These are phyloP conservation scores for Sparus aurata DNA, from an alignment of 2,797 vertebrate species.

Conservation along the genomic window DNA sequence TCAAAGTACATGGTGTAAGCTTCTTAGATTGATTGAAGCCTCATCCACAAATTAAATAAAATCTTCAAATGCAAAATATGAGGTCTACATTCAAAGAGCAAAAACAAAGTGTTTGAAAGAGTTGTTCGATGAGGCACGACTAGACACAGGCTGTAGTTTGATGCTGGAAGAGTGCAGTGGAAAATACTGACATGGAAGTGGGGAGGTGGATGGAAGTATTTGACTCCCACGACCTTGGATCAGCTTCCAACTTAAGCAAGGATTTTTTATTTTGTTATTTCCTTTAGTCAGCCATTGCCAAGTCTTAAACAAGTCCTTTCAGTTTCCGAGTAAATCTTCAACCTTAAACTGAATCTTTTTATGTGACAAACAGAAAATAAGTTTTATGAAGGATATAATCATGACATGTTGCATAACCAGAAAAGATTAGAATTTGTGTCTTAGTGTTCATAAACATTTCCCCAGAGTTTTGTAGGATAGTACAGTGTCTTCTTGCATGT, in stretches of 20 bases:
- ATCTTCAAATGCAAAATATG: background rate
- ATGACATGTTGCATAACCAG: background rate
- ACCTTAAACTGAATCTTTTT: background rate
- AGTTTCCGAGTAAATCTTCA: background rate
- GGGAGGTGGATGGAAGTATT: constrained; percentile 36
- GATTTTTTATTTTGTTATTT: background rate
- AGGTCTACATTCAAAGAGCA: background rate
- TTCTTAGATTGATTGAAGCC: background rate
- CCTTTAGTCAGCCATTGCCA: background rate
- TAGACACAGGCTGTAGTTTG: background rate
- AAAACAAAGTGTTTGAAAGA: background rate
- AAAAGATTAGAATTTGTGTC: background rate
- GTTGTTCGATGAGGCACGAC: background rate
- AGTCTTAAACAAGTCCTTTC: background rate
- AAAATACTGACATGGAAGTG: constrained; percentile 40
- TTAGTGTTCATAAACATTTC: background rate
- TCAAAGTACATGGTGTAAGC: background rate
- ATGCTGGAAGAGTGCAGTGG: constrained; percentile 31
- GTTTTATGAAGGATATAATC: background rate
- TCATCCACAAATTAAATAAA: background rate
- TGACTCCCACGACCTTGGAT: constrained; percentile 30
- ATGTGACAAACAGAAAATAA: background rate
- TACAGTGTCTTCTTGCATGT: constrained; percentile 14
- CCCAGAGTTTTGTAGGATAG: background rate
- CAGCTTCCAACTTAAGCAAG: constrained; percentile 4